Percentiles rank a stretch among this genome's conserved stretches.
Conservation (phyloP, 2,113 vertebrate genomes). For the Eurystomus gularis region DNA sequence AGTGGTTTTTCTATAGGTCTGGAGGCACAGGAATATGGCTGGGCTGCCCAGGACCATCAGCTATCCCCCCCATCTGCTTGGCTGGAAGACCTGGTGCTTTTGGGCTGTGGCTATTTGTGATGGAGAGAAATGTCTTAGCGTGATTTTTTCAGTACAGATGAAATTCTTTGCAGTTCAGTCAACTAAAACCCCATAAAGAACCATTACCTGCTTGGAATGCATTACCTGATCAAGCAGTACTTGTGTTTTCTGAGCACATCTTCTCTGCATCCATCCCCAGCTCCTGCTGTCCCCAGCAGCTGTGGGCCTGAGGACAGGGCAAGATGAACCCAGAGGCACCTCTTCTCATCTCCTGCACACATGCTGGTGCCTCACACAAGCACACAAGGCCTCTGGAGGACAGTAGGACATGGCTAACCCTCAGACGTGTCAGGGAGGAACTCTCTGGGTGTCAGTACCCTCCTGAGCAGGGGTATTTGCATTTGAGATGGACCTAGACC, state of each 20-base stretch:
- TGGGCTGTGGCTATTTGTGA: background rate
- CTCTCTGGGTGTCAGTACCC: background rate
- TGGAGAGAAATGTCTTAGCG: background rate
- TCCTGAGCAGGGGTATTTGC: background rate
- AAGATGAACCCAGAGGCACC: background rate
- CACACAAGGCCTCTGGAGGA: background rate
- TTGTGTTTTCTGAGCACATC: fast-evolving
- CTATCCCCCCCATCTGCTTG: background rate
- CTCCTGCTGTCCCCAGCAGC: background rate
- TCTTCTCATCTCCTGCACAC: background rate
- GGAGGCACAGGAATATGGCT: background rate
- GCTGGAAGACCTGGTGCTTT: background rate
- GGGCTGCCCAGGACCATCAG: background rate
- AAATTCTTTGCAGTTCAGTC: background rate
- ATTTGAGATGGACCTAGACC: background rate
- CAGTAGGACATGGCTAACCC: background rate
- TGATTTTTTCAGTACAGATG: background rate
- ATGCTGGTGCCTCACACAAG: background rate
- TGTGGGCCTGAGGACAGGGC: background rate
- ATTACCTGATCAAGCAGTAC: background rate
- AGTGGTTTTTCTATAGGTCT: background rate
- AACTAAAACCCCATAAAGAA: background rate
- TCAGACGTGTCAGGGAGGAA: background rate
- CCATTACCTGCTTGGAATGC: too few relatives aligned
- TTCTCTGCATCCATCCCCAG: background rate